phyloP scores from a whole-genome alignment of 1,140 invertebrate genomes.

The Limonius californicus region DNA sequence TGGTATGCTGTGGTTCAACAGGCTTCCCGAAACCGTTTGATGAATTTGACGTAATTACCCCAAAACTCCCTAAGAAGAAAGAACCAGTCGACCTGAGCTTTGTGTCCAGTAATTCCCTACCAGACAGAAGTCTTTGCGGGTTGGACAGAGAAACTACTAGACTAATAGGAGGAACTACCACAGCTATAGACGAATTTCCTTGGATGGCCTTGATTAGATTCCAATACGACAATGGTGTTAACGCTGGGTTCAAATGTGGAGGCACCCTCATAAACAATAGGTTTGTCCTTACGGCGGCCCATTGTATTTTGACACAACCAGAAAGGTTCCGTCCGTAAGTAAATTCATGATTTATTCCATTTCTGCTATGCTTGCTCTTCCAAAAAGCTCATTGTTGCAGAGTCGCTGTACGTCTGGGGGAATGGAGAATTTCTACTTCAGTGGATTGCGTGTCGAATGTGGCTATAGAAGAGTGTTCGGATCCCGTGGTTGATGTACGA shows the following conservation, averaged over 20 bases:
- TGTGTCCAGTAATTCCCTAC: neutral
- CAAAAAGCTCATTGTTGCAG: no score
- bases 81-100: neutral
- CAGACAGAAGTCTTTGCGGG: neutral
- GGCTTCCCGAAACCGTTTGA: neutral
- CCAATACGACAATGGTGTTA: slow-evolving; percentile 34
- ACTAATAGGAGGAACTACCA: neutral
- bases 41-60: neutral
- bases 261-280: slow-evolving; percentile 49
- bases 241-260: slow-evolving; percentile 49
- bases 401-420: neutral
- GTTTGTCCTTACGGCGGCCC: slow-evolving; percentile 55
- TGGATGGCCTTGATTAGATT: slow-evolving; percentile 72
- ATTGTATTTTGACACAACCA: no score
- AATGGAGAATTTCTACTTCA: neutral
- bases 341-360: no score
- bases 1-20: neutral
- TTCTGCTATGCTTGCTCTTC: no score
- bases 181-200: slow-evolving; percentile 58
- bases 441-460: neutral
- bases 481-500: neutral
- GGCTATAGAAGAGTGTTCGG: neutral
- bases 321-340: no score
- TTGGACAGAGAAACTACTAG: neutral
- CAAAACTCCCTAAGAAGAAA: neutral